Evolutionary conservation across 2,888 invertebrate species (phyloP).

Genomic region (Pyrrhia umbra): DNA sequence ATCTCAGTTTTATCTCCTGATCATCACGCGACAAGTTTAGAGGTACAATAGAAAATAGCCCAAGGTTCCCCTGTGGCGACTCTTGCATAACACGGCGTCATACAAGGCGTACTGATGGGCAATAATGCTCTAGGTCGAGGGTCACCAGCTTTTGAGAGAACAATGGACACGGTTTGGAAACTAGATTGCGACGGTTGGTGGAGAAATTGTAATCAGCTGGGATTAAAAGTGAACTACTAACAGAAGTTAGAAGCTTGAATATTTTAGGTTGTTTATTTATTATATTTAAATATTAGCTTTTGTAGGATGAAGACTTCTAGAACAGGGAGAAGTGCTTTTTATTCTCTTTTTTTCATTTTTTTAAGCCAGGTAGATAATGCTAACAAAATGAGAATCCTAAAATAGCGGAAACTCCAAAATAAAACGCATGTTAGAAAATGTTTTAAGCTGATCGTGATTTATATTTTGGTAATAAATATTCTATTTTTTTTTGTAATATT

Average conservation of each 20-base stretch:
- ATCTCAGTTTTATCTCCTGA: slow-evolving; percentile 58
- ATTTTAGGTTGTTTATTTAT: background rate
- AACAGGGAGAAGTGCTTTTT: too few species aligned
- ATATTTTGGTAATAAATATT: too few species aligned
- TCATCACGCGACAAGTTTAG: slow-evolving; percentile 67
- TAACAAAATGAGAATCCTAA: too few species aligned
- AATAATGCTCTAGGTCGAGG: slow-evolving; percentile 62
- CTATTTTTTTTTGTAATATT: too few species aligned
- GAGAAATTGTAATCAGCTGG: slow-evolving; percentile 1
- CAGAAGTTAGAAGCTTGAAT: background rate
- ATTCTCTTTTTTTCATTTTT: too few species aligned
- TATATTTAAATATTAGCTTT: background rate
- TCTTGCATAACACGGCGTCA: slow-evolving; percentile 81
- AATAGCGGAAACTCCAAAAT: too few species aligned
- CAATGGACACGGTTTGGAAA: slow-evolving; percentile 50
- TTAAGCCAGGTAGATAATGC: too few species aligned
- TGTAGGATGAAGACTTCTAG: too few species aligned
- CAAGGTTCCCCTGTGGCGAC: slow-evolving; percentile 79
- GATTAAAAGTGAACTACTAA: background rate
- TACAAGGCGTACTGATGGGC: slow-evolving; percentile 81
- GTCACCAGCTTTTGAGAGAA: slow-evolving; percentile 56
- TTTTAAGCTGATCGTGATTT: too few species aligned
- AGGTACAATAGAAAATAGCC: slow-evolving; percentile 86
- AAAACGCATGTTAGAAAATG: too few species aligned
- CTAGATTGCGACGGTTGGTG: slow-evolving; percentile 11